phyloP scores from a whole-genome alignment of 2,888 invertebrate species.

The Ophion costatus region DNA sequence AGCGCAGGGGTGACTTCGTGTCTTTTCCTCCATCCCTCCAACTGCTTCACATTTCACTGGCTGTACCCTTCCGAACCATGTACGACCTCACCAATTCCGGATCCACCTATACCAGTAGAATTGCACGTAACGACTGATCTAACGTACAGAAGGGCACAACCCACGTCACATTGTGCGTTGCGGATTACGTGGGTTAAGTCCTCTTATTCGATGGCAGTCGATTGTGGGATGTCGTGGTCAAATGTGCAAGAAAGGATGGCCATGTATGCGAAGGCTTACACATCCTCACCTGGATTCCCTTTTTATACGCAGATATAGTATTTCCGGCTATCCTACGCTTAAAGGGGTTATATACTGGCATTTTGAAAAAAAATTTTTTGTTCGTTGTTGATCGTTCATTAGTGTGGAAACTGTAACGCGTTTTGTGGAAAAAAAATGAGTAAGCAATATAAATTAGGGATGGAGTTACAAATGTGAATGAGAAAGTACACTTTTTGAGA shows the following conservation, averaged over 20 bases:
- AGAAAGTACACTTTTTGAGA: too few species aligned
- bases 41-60: slow-evolving; percentile 22
- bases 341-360: background rate
- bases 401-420: too few species aligned
- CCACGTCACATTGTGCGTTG: background rate
- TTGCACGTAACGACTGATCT: background rate
- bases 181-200: background rate
- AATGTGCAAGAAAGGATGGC: slow-evolving; percentile 20
- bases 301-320: slow-evolving; percentile 9
- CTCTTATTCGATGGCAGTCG: background rate
- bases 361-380: background rate
- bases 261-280: slow-evolving; percentile 23
- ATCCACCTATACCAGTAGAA: slow-evolving; percentile 28
- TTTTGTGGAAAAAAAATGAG: background rate
- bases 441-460: background rate
- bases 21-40: slow-evolving; percentile 26
- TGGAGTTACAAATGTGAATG: background rate
- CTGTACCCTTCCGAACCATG: slow-evolving; percentile 28
- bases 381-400: too few species aligned
- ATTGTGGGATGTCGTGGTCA: slow-evolving; percentile 28
- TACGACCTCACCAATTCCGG: slow-evolving; percentile 35
- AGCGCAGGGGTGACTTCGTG: slow-evolving; percentile 27
- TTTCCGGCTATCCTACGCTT: background rate
- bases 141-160: slow-evolving; percentile 6
- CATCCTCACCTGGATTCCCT: slow-evolving; percentile 8